Conservation (phyloP, 2,113 vertebrate species). For the Hypomesus transpacificus region DNA sequence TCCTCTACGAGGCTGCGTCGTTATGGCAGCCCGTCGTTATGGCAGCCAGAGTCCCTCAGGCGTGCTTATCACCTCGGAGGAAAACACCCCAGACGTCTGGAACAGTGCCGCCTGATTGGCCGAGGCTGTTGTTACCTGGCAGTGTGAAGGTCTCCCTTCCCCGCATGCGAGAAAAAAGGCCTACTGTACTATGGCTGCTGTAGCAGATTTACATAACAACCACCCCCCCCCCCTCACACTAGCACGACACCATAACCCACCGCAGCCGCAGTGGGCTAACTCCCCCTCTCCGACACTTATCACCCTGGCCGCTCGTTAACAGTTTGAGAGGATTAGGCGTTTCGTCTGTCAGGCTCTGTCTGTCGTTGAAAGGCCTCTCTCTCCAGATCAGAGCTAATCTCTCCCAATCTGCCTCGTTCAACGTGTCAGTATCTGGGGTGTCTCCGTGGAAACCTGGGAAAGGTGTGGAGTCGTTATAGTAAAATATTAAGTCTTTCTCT, state of each 20-base stretch:
- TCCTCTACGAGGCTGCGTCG: no score
- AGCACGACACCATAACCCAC: constrained; percentile 24
- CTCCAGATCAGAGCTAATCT: constrained; percentile 20
- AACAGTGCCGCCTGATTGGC: constrained; percentile 53
- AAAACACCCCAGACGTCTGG: constrained; percentile 27
- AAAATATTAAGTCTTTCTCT: constrained; percentile 1
- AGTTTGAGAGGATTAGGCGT: constrained; percentile 35
- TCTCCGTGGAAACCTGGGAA: constrained; percentile 1
- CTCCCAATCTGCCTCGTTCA: constrained; percentile 33
- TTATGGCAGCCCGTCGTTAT: no score
- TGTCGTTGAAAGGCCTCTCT: constrained; percentile 33
- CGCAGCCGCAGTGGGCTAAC: constrained; percentile 14
- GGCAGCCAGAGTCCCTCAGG: no score
- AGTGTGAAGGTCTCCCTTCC: constrained; percentile 21
- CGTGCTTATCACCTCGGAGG: no score
- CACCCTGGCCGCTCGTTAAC: constrained; percentile 30
- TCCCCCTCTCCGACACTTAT: constrained; percentile 1
- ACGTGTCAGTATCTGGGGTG: constrained; percentile 20
- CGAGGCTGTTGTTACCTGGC: constrained; percentile 54
- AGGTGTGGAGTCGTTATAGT: not conserved
- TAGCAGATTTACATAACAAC: constrained; percentile 50
- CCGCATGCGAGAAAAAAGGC: constrained; percentile 5
- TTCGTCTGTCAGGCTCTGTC: constrained; percentile 9
- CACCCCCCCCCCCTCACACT: constrained; percentile 28
- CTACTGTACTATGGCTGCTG: constrained; percentile 30